Evolutionary conservation across 2,888 invertebrate genomes (phyloP).

Genomic region (Hoplodrina blanda): DNA sequence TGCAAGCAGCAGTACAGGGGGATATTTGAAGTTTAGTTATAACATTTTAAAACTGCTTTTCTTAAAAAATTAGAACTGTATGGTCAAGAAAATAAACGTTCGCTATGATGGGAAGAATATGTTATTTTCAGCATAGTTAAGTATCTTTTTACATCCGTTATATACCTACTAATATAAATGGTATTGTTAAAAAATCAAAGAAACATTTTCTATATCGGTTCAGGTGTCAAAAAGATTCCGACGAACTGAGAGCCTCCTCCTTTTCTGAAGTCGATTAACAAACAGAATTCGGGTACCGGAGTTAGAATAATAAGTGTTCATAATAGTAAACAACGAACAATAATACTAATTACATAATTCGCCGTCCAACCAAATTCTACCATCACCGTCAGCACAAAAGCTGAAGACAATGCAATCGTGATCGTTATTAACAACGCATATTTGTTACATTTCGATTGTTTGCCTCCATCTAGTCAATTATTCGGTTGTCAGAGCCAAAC

Average conservation of each 20-base stretch:
- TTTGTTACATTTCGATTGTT: conserved; percentile 60
- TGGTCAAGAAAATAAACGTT: too few species aligned
- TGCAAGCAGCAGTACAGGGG: too few species aligned
- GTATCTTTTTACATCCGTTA: too few species aligned
- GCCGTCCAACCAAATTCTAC: conserved; percentile 9
- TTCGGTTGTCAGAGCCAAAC: conserved; percentile 67
- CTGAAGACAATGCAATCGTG: conserved; percentile 45
- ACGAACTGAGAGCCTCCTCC: too few species aligned
- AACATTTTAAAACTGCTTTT: too few species aligned
- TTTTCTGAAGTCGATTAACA: background rate
- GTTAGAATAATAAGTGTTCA: background rate
- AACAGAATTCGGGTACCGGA: background rate
- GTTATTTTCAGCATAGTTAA: too few species aligned
- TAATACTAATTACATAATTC: conserved; percentile 22
- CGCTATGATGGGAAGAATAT: too few species aligned
- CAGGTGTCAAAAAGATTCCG: too few species aligned
- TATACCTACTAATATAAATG: background rate
- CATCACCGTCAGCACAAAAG: conserved; percentile 34
- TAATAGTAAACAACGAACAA: conserved; percentile 15
- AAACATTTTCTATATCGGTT: too few species aligned
- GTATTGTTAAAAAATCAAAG: too few species aligned
- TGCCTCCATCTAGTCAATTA: conserved; percentile 58
- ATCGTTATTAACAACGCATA: conserved; percentile 53
- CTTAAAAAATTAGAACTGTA: too few species aligned
- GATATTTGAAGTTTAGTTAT: too few species aligned